A percentile compares a stretch with the other conserved stretches of the same genome.
phyloP scores from a whole-genome alignment of 2,113 vertebrate species.

The Rhinopomastus cyanomelas region DNA sequence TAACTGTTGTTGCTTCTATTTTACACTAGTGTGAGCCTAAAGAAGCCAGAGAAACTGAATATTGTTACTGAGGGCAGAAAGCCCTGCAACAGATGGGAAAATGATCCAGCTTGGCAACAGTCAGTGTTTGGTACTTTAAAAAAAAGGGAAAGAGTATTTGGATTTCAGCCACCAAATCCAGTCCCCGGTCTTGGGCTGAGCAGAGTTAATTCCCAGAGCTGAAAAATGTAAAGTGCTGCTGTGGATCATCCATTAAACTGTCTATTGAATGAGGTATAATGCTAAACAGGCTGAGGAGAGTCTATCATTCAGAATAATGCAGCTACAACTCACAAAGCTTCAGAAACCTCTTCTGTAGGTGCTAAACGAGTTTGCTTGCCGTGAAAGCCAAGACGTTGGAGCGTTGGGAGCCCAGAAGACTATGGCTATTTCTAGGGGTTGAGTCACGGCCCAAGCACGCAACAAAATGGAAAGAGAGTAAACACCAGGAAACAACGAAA shows the following conservation, averaged over 20 bases:
- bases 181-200: slow-evolving; percentile 29
- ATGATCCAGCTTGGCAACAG: slow-evolving; percentile 57
- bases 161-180: slow-evolving; percentile 59
- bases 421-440: slow-evolving; percentile 35
- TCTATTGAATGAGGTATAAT: slow-evolving; percentile 71
- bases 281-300: slow-evolving; percentile 67
- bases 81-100: slow-evolving; percentile 57
- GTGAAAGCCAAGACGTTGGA: slow-evolving; percentile 23
- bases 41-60: slow-evolving; percentile 36
- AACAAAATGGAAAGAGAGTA: slow-evolving; percentile 56
- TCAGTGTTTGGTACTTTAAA: slow-evolving; percentile 51
- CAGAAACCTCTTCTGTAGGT: slow-evolving; percentile 30
- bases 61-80: slow-evolving; percentile 49
- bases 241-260: slow-evolving; percentile 73
- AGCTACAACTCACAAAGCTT: slow-evolving; percentile 39
- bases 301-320: slow-evolving; percentile 47
- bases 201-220: slow-evolving; percentile 56
- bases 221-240: slow-evolving; percentile 53
- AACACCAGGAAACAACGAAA: slow-evolving; percentile 43
- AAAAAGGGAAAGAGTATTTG: slow-evolving; percentile 53
- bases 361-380: slow-evolving; percentile 35
- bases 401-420: slow-evolving; percentile 21
- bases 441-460: slow-evolving; percentile 42
- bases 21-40: slow-evolving; percentile 13
- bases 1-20: slow-evolving; percentile 28